Conservation (phyloP, 1,140 invertebrate genomes). For the Schlechtendalia chinensis region DNA sequence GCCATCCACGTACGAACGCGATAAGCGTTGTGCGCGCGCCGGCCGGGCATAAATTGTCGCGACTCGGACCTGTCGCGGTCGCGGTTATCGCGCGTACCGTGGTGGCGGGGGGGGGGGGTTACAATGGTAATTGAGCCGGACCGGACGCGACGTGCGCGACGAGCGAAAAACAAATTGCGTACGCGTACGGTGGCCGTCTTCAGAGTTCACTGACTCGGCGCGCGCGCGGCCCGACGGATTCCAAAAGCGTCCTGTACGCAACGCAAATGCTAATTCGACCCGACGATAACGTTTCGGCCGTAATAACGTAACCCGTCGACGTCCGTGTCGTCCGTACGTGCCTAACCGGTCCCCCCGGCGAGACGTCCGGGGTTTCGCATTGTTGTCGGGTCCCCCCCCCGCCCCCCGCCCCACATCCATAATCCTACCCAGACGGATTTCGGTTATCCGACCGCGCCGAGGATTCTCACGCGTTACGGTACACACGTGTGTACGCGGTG, state of each 20-base stretch:
- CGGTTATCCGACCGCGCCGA: no score
- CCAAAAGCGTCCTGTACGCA: not conserved
- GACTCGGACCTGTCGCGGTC: not conserved
- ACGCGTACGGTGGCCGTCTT: not conserved
- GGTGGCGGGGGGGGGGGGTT: no score
- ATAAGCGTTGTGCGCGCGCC: not conserved
- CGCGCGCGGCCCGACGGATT: conserved; percentile 15
- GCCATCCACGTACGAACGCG: conserved; percentile 15
- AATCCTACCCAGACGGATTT: no score
- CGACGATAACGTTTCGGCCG: conserved; percentile 21
- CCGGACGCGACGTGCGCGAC: conserved; percentile 13
- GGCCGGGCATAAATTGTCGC: conserved; percentile 21
- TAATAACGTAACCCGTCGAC: no score
- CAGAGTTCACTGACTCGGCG: conserved; percentile 46
- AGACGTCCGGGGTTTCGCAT: no score
- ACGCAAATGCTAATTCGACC: conserved; percentile 11
- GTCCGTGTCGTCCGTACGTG: no score
- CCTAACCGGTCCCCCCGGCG: no score
- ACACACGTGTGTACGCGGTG: no score
- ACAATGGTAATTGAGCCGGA: conserved; percentile 46
- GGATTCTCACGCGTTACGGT: no score
- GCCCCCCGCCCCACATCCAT: no score
- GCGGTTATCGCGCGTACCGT: conserved; percentile 20
- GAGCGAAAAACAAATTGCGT: conserved; percentile 20
- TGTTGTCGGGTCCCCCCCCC: no score